Evolutionary conservation across 2,888 invertebrate genomes (phyloP), one percentile per base, ranked within the genome.

Genomic region (Erpobdella octoculata): DNA sequence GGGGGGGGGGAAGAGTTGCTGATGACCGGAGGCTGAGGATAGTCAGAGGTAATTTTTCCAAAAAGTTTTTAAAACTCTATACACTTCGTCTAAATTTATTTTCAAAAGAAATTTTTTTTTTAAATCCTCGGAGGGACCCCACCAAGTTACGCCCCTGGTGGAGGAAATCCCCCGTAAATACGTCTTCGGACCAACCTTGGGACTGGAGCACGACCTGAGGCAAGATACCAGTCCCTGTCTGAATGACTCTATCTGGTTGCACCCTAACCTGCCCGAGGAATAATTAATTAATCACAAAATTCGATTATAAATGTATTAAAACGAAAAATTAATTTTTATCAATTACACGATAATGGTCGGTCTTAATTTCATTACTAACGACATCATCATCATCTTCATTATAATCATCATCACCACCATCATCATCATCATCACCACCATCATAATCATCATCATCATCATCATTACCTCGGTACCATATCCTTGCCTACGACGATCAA

Each of bases 181-280:
- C n/a, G n/a, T n/a, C n/a, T n/a, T n/a, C n/a, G n/a, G n/a, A n/a
- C 41, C 21, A 28, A 72, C 72, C 69, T 72, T 72, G 28, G 68
- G 59, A 31, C 36, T 25, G 28, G 25, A 21, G 62, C 62, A 72
- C n/a, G 58, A 18, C 33, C 33, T 53, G 41, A 72, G 62, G 1
- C 67, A 37, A 9, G 35, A 35, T 33, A 72, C 33, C 25, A 72
- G 61, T n/a, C 28, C 12, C 41, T 69, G 61, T 31, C 69, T 58
- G 61, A 72, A 69, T 0, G 41, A 21, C 2, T 68, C 46, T 1
- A 69, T 18, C 69, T 72, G 72, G 9, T 35, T 18, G 18, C 21
- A n/a, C 38, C 72, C 69, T 31, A 72, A 21, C 38, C 72, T 72
- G 33, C 35, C 28, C 21, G n/a, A 12, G 9, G 25, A 21, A 21